Base-by-base conservation (phyloP, 2,797 vertebrate genomes). In the Hydrocynus forskahlii region DNA sequence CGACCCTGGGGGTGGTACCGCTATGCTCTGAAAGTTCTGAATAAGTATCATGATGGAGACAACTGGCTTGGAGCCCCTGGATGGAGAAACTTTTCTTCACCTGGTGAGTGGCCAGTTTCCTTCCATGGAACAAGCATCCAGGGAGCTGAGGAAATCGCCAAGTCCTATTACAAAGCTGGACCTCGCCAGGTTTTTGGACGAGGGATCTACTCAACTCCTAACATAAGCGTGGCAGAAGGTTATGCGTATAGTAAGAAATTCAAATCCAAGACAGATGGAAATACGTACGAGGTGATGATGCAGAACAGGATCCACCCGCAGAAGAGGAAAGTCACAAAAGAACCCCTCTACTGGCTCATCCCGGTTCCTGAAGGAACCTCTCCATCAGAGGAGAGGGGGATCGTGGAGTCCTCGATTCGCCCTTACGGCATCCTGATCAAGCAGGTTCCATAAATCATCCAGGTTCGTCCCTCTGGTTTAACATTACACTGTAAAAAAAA, bases 1-100 rank as follows among this genome's bases (percentile, higher is more conserved):
- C 91, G 92, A 0, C 93, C 92, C 48, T 91, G 89, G 0, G 93
- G 92, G 0, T 94, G 92, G 92, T 87, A 76, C 70, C 92, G 91
- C 0, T 68, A 38, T 0, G 92, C 90, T 1, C 86, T 94, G 79
- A 85, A 73, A 9, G 78, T 84, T 16, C n/a, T 4, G 5, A 21
- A 81, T 23, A 80, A 87, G 38, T 87, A 82, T 66, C 38, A 72
- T 0, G 84, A 64, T 14, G 81, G 76, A 25, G 80, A 85, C n/a
- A 1, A 4, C 10, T 87, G 86, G 83, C 76, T 85, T 17, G 86
- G 83, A 0, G 1, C 73, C 10, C 3, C 0, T 0, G 73, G 66
- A 21, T 79, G 81, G 78, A 85, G 84, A 17, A 57, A 4, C 8
- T 0, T 17, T 1, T 87, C 84, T 17, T 50, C 0, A 0, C 25